phyloP scores from a whole-genome alignment of 1,140 invertebrate genomes.

The Drosophila nannoptera region DNA sequence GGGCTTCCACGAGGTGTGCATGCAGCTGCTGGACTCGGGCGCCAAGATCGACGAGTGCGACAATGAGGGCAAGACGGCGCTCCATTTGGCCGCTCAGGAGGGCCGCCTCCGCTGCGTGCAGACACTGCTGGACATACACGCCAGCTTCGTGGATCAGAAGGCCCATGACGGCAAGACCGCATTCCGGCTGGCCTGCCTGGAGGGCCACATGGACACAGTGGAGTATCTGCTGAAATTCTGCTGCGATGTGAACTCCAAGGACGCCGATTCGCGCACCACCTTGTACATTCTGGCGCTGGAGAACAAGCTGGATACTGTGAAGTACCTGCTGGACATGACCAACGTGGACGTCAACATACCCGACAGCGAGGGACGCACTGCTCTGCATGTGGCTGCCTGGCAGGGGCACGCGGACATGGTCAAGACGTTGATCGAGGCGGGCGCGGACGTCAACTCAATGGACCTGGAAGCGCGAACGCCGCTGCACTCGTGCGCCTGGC shows the following conservation, averaged over 20 bases:
- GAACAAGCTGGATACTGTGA: constrained; percentile 91
- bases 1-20: constrained; percentile 92
- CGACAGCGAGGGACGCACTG: constrained; percentile 94
- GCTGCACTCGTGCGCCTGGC: constrained; percentile 96
- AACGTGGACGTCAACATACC: constrained; percentile 90
- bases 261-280: constrained; percentile 94
- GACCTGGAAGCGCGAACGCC: constrained; percentile 94
- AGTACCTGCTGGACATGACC: constrained; percentile 88
- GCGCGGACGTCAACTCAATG: constrained; percentile 91
- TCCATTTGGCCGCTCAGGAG: constrained; percentile 94
- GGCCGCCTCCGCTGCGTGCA: constrained; percentile 81
- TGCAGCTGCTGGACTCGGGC: constrained; percentile 92
- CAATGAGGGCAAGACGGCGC: constrained; percentile 95
- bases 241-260: constrained; percentile 93
- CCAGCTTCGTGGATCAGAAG: constrained; percentile 86
- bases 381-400: constrained; percentile 95
- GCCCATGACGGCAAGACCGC: constrained; percentile 97
- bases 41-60: constrained; percentile 94
- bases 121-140: constrained; percentile 71
- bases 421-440: constrained; percentile 87
- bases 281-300: constrained; percentile 95
- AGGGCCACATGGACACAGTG: constrained; percentile 89
- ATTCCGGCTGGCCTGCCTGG: constrained; percentile 83
- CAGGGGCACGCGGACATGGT: constrained; percentile 91
- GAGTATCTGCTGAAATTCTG: constrained; percentile 86